Percentiles rank a stretch among this genome's conserved stretches.
Conservation (phyloP, 2,888 invertebrate genomes). For the Syritta pipiens region DNA sequence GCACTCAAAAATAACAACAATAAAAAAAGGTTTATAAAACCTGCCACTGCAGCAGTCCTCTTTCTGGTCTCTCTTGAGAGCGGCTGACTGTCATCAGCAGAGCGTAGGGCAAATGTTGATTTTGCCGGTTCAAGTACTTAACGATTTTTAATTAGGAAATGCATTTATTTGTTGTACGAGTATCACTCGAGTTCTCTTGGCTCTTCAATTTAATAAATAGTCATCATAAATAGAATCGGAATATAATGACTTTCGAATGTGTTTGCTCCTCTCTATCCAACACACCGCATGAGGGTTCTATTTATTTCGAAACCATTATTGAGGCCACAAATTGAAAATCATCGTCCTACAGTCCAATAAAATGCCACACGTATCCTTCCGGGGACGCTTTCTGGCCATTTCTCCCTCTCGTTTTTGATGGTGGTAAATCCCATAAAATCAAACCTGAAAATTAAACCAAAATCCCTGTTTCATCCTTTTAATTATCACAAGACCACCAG, state of each 20-base stretch:
- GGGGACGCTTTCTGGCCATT: not conserved
- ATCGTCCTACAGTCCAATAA: constrained; percentile 16
- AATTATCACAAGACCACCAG: constrained; percentile 44
- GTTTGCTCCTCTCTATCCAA: too few relatives aligned
- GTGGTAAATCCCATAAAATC: constrained; percentile 12
- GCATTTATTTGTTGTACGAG: not conserved
- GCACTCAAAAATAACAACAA: not conserved
- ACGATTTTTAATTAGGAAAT: constrained; percentile 11
- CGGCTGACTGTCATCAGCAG: not conserved
- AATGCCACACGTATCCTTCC: constrained; percentile 10
- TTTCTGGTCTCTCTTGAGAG: not conserved
- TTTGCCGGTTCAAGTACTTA: constrained; percentile 32
- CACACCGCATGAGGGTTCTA: too few relatives aligned
- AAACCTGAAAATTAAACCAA: constrained; percentile 36
- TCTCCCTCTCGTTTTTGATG: not conserved
- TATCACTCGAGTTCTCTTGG: too few relatives aligned
- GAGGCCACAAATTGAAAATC: constrained; percentile 38
- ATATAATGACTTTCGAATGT: not conserved
- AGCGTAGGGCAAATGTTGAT: constrained; percentile 24
- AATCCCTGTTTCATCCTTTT: constrained; percentile 38
- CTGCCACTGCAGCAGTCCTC: not conserved
- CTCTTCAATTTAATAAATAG: too few relatives aligned
- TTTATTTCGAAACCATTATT: not conserved
- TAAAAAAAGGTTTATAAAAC: not conserved
- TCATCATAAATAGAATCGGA: too few relatives aligned